Evolutionary conservation across 35 echinoderm and acorn worm genomes (phyloP), one percentile per base, ranked within the genome.

Genomic region (Apostichopus californicus): DNA sequence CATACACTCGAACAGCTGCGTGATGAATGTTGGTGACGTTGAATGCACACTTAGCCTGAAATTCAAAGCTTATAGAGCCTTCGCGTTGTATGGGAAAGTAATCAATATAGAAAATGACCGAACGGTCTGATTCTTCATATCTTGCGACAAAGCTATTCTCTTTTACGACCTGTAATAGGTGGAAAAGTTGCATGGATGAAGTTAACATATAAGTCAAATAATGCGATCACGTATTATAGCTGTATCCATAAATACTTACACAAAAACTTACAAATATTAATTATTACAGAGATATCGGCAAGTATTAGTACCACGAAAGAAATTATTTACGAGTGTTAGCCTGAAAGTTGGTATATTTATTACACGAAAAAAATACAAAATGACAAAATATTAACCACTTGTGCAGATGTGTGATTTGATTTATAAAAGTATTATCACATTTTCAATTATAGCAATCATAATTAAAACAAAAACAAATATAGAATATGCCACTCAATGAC

Each of bases 21-120:
- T 68, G 86, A 6, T 89, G 86, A 5, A 72, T 8, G 28, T 89
- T 89, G 34, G 18, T 8, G 6, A 89, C 86, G 6, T 25, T 10
- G 18, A 73, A 65, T 53, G 10, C 25, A 52, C 68, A 75, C 0
- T 7, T 4, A 89, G 68, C 61, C 26, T 18, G 23, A 54, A 89
- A 89, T 8, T 53, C 8, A 75, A 89, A 89, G 2, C 86, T 21
- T 3, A 89, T 8, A 4, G 86, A 63, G 21, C 46, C 23, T 1
- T 72, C 86, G 3, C 8, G n/a, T 28, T 54, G 28, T 5, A 72
- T 25, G 1, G 86, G 86, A 46, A 89, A 72, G 86, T 89, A 34
- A 20, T 89, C 63, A 14, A 23, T 34, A 55, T 89, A 89, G 64
- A 89, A 72, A 9, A 89, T 72, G 8, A 89, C 86, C 0, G 86